Base-by-base conservation (phyloP, 2,113 vertebrate species). In the Glareola pratincola region DNA sequence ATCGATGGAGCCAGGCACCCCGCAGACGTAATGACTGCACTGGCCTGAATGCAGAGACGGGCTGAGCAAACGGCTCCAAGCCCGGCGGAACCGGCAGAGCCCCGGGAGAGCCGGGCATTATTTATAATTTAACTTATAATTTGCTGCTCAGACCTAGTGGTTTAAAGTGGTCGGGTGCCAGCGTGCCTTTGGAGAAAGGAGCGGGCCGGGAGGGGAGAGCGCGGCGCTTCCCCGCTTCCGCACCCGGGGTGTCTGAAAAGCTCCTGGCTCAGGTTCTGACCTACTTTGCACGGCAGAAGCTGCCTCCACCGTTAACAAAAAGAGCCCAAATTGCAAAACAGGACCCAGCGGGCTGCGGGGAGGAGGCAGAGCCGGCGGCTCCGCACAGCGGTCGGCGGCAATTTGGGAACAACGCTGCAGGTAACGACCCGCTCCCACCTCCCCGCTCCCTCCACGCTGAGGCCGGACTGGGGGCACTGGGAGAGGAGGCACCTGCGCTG, bases 281-380 rank as follows among this genome's bases (percentile, higher is more conserved):
- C 97, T 89, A 68, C 94, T 97, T 96, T 94, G 92, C 76, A 60
- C 48, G 95, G 48, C 66, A 95, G 84, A 79, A 96, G 57, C 92
- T 86, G 81, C 74, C 86, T 89, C 94, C 92, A 29, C 48, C 32
- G 0, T 77, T 82, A 51, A 59, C 37, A 60, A 34, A 86, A 68
- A 27, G 27, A 43, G 39, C 7, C 32, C 1, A 50, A 79, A 45
- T 6, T 14, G 63, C 93, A 68, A 91, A 97, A 79, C 10, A 43
- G 12, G 34, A 2, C 43, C 5, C 95, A 82, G 96, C 82, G 27
- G 90, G 82, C 75, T 71, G 67, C 8, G 9, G 29, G 57, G 76
- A 39, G 6, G 14, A 39, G 6, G 14, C 81, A 26, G 75, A 41
- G 7, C 68, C 56, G n/a, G 22, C 3, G 36, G n/a, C 88, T 89